Evolutionary conservation across 1,140 invertebrate species (phyloP).

Genomic region (Tetramorium alpestre): DNA sequence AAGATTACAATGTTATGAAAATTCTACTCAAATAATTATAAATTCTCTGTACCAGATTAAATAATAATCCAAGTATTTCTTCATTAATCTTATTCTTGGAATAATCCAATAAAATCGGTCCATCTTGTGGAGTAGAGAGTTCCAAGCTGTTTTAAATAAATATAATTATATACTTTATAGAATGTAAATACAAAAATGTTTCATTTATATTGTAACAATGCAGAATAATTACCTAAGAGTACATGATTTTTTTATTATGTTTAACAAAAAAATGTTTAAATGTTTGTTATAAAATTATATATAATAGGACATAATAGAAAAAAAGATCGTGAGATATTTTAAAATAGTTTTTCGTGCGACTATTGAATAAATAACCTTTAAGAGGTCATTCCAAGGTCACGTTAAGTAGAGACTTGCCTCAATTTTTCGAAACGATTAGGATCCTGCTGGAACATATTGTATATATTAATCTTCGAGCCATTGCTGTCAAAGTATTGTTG

Average conservation of each 20-base stretch:
- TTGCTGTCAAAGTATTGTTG: slow-evolving; percentile 90
- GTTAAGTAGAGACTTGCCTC: slow-evolving; percentile 87
- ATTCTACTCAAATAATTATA: slow-evolving; percentile 50
- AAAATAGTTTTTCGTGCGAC: background rate
- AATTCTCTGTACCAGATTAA: slow-evolving; percentile 90
- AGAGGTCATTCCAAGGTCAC: slow-evolving; percentile 80
- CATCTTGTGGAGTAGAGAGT: slow-evolving; percentile 92
- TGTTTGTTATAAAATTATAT: too few species aligned
- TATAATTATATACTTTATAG: background rate
- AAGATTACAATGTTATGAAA: background rate
- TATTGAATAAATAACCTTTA: background rate
- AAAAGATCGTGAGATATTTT: background rate
- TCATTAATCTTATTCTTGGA: slow-evolving; percentile 98
- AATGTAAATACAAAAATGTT: background rate
- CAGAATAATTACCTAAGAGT: background rate
- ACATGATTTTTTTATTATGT: background rate
- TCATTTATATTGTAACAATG: background rate
- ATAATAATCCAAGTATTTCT: slow-evolving; percentile 90
- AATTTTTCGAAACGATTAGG: slow-evolving; percentile 92
- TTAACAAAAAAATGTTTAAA: background rate
- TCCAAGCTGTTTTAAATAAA: slow-evolving; percentile 87
- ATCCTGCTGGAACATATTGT: slow-evolving; percentile 92
- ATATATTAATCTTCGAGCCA: slow-evolving; percentile 91
- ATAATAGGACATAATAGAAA: background rate
- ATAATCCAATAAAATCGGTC: slow-evolving; percentile 96